Base-by-base conservation (phyloP, 2,113 vertebrate species). In the Onychorhynchus coronatus region DNA sequence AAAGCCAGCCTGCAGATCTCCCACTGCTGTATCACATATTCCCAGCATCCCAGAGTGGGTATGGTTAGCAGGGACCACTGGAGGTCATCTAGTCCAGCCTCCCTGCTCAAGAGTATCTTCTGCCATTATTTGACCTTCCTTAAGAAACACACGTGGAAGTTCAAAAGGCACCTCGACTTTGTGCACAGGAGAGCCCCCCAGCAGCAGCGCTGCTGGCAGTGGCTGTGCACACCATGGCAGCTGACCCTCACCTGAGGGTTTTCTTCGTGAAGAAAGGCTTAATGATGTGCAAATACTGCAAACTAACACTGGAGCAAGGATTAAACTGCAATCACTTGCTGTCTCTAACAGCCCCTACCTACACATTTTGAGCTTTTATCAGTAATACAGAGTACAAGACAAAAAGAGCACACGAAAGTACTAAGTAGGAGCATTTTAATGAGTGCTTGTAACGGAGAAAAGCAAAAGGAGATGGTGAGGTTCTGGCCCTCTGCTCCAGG, bases 11-110 rank as follows among this genome's bases (percentile, higher is more conserved):
- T 21, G 11, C 91, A 85, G 44, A 30, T 28, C 67, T 63, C 44
- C 22, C 23, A 9, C 25, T 5, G 41, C 44, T 12, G 39, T 52
- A 46, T 30, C 76, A 3, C 14, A 28, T 11, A 9, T 46, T 19
- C 33, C n/a, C 62, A 18, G 44, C 46, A 31, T 1, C 47, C 11
- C 3, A n/a, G 9, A 3, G 0, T 1, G 62, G 55, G 24, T 0
- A 8, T 6, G 30, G 62, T 21, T 9, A 31, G 39, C 62, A 65
- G 12, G 39, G n/a, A 55, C 20, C 39, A 5, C 62, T 12, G 47
- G 14, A 55, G 20, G 1, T 5, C 47, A 22, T 0, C 42, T 22
- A 35, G 55, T 0, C 30, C 63, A 9, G 5, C 41, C 41, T 47
- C 63, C 41, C 41, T 37, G 47, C 30, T 17, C 55, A 72, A 49